Evolutionary conservation across 2,888 invertebrate genomes (phyloP).

Genomic region (Eulithis prunata): DNA sequence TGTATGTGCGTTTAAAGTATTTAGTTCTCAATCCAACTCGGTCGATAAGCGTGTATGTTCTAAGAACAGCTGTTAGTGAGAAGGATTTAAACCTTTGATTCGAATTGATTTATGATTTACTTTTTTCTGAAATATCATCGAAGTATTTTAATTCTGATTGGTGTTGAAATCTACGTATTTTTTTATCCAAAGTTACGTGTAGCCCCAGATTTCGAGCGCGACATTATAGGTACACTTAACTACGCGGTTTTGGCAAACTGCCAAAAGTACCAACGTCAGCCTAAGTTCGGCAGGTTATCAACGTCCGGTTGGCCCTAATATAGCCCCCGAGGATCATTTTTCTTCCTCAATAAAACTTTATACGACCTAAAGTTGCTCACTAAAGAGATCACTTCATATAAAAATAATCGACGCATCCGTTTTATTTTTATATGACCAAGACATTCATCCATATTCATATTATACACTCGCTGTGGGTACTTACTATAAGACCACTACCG

Average conservation of each 20-base stretch:
- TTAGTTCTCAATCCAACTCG: too few relatives aligned
- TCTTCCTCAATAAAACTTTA: slow-evolving; percentile 70
- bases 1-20: too few relatives aligned
- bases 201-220: not conserved
- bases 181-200: not conserved
- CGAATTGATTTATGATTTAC: too few relatives aligned
- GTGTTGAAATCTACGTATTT: not conserved
- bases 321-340: slow-evolving; percentile 62
- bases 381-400: slow-evolving; percentile 67
- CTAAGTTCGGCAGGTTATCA: slow-evolving; percentile 74
- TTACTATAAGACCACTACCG: too few relatives aligned
- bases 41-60: too few relatives aligned
- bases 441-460: slow-evolving; percentile 1
- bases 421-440: slow-evolving; percentile 47
- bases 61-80: not conserved
- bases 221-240: slow-evolving; percentile 39
- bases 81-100: too few relatives aligned
- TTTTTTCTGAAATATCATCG: too few relatives aligned
- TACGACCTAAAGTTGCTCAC: slow-evolving; percentile 62
- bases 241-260: slow-evolving; percentile 56
- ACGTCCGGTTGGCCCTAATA: slow-evolving; percentile 71
- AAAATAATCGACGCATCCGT: slow-evolving; percentile 60
- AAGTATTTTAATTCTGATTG: too few relatives aligned
- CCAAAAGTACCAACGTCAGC: slow-evolving; percentile 56
- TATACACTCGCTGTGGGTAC: too few relatives aligned